A percentile compares a stretch with the other conserved stretches of the same genome.
These are phyloP conservation scores for Ceratina calcarata DNA, from an alignment of 1,140 invertebrate species.

Conservation along the genomic window DNA sequence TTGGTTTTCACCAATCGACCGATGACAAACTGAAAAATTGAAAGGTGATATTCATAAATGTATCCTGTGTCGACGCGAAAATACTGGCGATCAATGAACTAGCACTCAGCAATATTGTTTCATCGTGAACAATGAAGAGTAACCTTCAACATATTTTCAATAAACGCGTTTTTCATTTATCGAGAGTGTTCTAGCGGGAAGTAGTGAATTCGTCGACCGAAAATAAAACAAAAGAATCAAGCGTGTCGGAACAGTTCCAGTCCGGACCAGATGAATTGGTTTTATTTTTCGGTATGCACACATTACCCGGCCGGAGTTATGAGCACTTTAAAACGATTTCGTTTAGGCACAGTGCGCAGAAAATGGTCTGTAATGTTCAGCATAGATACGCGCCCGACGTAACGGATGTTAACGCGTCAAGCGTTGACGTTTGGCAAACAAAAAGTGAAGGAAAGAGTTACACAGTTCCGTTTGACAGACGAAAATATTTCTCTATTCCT, in stretches of 20 bases:
- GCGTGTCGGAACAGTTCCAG: no score
- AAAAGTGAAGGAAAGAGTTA: not conserved
- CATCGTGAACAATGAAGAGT: not conserved
- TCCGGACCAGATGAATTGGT: not conserved
- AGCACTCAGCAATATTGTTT: not conserved
- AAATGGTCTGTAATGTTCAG: not conserved
- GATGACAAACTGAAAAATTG: not conserved
- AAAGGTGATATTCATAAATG: not conserved
- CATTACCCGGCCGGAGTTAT: no score
- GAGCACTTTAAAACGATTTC: not conserved
- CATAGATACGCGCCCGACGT: not conserved
- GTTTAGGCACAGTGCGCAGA: no score
- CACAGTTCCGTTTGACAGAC: no score
- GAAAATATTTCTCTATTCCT: not conserved
- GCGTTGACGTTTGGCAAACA: not conserved
- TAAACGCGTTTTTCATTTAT: no score
- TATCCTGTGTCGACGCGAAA: not conserved
- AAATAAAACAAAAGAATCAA: not conserved
- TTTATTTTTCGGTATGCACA: not conserved
- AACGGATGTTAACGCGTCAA: not conserved
- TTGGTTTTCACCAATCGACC: no score
- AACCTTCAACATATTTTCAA: not conserved
- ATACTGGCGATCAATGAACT: not conserved
- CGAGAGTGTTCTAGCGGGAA: not conserved
- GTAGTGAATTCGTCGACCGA: not conserved